Conservation (phyloP, 2,113 vertebrate genomes). For the Macrotus californicus region DNA sequence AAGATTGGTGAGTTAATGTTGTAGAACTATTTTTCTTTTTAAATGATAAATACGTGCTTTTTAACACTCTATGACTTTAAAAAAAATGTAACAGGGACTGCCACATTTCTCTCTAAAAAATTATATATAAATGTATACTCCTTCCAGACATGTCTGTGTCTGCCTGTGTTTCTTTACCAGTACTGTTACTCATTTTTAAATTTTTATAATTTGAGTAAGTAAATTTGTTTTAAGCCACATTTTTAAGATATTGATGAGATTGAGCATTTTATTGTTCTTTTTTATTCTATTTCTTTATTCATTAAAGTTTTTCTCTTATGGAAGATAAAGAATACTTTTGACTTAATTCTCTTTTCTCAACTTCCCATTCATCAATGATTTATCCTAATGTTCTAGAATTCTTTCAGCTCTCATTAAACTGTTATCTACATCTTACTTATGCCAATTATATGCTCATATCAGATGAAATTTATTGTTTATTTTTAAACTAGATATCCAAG, state of each 20-base stretch:
- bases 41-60: not conserved
- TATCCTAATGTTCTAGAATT: not conserved
- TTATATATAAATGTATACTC: not conserved
- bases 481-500: not conserved
- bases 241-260: not conserved
- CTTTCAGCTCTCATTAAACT: not conserved
- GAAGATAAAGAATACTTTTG: constrained; percentile 4
- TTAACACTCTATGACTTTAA: not conserved
- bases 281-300: not conserved
- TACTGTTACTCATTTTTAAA: not conserved
- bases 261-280: not conserved
- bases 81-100: not conserved
- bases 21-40: constrained; percentile 35
- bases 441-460: not conserved
- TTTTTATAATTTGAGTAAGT: not conserved
- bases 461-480: not conserved
- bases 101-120: not conserved
- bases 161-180: constrained; percentile 3
- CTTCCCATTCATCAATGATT: not conserved
- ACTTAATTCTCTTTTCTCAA: not conserved
- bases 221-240: not conserved
- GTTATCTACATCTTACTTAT: not conserved
- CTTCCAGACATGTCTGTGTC: not conserved
- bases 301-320: not conserved
- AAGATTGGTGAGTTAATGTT: constrained; percentile 89